phyloP scores from a whole-genome alignment of 2,113 vertebrate genomes.

The Onychostoma macrolepis region DNA sequence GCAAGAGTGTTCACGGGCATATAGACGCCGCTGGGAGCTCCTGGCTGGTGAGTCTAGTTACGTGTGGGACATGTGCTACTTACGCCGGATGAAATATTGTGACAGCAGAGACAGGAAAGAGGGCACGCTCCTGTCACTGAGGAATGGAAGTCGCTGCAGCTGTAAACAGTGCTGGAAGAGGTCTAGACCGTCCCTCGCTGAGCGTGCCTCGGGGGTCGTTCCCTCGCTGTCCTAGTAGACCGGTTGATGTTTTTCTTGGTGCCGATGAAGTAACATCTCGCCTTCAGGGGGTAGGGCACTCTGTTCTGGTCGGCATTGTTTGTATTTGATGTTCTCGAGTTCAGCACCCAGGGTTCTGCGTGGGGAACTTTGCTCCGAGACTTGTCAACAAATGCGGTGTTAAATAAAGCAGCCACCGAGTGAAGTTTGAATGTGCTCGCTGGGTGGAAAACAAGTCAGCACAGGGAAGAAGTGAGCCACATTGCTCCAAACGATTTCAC shows the following conservation, averaged over 20 bases:
- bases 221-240: background rate
- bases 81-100: constrained; percentile 43
- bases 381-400: constrained; percentile 42
- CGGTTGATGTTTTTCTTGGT: background rate
- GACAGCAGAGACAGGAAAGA: constrained; percentile 39
- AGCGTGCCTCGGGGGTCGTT: background rate
- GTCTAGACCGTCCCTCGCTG: constrained; percentile 14
- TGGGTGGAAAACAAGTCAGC: constrained; percentile 34
- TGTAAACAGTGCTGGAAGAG: constrained; percentile 45
- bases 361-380: constrained; percentile 56
- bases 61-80: constrained; percentile 44
- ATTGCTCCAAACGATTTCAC: background rate
- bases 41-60: constrained; percentile 24
- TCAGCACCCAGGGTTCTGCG: constrained; percentile 33
- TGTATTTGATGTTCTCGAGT: constrained; percentile 35
- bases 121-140: constrained; percentile 44
- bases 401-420: constrained; percentile 31
- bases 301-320: constrained; percentile 26
- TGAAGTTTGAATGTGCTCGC: constrained; percentile 33
- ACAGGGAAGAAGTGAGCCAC: constrained; percentile 18
- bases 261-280: background rate
- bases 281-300: constrained; percentile 31
- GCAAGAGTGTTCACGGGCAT: background rate
- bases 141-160: constrained; percentile 26
- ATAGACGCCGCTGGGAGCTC: constrained; percentile 10